Conservation (phyloP, 2,888 invertebrate genomes). For the Mamestra brassicae region DNA sequence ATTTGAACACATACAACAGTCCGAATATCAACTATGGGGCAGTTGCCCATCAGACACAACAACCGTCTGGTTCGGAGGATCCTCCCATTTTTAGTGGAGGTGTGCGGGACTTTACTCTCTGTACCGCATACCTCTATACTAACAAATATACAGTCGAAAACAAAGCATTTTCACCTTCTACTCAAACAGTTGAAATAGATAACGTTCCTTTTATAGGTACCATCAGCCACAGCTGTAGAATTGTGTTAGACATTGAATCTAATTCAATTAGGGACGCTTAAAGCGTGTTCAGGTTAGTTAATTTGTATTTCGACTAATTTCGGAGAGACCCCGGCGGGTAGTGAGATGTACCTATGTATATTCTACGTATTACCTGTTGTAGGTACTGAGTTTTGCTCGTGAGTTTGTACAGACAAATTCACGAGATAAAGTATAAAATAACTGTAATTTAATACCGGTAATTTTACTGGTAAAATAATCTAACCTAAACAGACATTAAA, state of each 20-base stretch:
- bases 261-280: constrained; percentile 43
- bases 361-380: background rate
- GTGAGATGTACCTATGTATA: background rate
- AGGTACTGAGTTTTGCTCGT: background rate
- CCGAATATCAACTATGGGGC: too few relatives aligned
- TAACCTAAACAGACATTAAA: background rate
- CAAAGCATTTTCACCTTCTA: constrained; percentile 11
- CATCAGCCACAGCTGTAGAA: constrained; percentile 28
- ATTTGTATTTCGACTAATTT: constrained; percentile 37
- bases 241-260: constrained; percentile 25
- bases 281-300: constrained; percentile 32
- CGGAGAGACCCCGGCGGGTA: background rate
- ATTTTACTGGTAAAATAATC: background rate
- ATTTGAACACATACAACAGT: too few relatives aligned
- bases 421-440: background rate
- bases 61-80: too few relatives aligned
- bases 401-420: background rate
- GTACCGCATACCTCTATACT: too few relatives aligned
- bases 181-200: background rate
- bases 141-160: background rate
- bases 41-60: too few relatives aligned
- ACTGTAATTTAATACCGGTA: background rate
- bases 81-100: too few relatives aligned
- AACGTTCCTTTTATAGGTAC: constrained; percentile 19
- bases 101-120: too few relatives aligned